phyloP scores from a whole-genome alignment of 2,113 vertebrate genomes.

The Hyperopisus bebe region DNA sequence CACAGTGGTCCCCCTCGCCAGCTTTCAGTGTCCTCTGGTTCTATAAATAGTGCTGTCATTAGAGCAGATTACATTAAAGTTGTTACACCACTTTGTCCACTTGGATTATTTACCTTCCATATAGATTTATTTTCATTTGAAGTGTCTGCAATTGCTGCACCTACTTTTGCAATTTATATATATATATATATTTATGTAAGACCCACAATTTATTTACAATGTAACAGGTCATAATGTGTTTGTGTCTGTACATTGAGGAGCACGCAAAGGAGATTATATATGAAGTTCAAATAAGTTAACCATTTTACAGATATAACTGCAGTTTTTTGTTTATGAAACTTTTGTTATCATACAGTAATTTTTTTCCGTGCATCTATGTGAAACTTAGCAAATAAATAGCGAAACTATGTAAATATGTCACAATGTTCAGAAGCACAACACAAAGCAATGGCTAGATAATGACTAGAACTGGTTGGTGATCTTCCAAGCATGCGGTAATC shows the following conservation, averaged over 20 bases:
- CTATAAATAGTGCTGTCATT: background rate
- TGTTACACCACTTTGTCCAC: background rate
- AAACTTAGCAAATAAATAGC: background rate
- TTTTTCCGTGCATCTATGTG: background rate
- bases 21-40: background rate
- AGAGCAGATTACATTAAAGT: background rate
- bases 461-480: background rate
- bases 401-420: background rate
- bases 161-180: background rate
- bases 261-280: background rate
- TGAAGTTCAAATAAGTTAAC: background rate
- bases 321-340: background rate
- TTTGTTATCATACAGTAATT: background rate
- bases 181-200: background rate
- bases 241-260: background rate
- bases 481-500: background rate
- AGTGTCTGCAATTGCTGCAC: background rate
- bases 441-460: background rate
- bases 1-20: background rate
- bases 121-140: background rate
- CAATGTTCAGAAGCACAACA: background rate
- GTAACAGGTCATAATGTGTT: background rate
- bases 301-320: background rate
- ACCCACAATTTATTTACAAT: background rate
- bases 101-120: background rate